phyloP scores from a whole-genome alignment of 2,888 invertebrate genomes.

The Ceriagrion tenellum region DNA sequence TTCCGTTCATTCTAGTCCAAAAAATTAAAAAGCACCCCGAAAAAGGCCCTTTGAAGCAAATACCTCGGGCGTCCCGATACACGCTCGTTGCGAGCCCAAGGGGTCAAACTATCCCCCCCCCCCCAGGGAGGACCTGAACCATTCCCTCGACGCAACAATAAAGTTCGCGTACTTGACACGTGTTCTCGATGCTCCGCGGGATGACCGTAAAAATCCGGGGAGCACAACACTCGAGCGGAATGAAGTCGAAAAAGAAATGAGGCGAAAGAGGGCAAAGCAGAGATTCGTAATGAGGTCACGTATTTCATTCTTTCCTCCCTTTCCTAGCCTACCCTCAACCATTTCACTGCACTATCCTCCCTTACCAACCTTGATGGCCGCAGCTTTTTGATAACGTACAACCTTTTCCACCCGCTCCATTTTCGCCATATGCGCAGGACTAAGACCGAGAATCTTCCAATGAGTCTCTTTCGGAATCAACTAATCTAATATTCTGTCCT shows the following conservation, averaged over 20 bases:
- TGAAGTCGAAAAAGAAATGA: conserved; percentile 23
- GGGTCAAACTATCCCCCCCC: too few species aligned
- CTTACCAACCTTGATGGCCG: too few species aligned
- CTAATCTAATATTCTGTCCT: too few species aligned
- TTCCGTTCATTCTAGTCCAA: not conserved
- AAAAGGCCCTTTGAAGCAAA: not conserved
- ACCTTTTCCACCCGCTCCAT: too few species aligned
- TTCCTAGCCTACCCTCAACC: not conserved
- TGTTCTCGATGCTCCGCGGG: conserved; percentile 40
- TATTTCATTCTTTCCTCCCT: not conserved
- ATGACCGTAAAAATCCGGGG: conserved; percentile 17
- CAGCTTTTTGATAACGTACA: too few species aligned
- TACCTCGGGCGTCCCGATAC: not conserved
- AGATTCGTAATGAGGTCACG: conserved; percentile 58
- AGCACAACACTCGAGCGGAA: conserved; percentile 14
- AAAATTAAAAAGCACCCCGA: not conserved
- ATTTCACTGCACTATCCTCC: not conserved
- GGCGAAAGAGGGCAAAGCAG: not conserved
- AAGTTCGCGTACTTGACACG: conserved; percentile 22
- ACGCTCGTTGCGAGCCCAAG: not conserved
- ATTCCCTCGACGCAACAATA: conserved; percentile 43
- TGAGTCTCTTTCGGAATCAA: too few species aligned
- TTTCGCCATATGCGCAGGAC: too few species aligned
- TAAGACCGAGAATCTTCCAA: too few species aligned
- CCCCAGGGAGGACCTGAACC: not conserved